Conservation (phyloP, 2,888 invertebrate genomes). For the Thereva nobilitata region DNA sequence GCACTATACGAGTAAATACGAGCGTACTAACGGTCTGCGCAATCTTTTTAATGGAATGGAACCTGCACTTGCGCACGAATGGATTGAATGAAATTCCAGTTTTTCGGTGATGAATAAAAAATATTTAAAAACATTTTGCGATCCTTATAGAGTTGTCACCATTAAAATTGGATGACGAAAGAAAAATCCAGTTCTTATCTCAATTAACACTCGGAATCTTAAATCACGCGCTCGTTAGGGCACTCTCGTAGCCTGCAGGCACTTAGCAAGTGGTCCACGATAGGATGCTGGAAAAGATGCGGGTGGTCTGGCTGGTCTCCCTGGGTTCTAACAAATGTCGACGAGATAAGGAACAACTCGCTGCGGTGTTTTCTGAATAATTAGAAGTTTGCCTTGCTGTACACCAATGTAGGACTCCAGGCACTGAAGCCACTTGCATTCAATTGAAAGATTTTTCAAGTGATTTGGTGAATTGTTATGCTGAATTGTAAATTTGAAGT, state of each 20-base stretch:
- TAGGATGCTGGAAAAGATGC: conserved; percentile 35
- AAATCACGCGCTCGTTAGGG: conserved; percentile 30
- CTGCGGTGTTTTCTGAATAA: conserved; percentile 29
- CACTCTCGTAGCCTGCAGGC: conserved; percentile 28
- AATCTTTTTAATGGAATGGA: too few relatives aligned
- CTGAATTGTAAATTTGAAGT: too few relatives aligned
- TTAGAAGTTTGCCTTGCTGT: conserved; percentile 20
- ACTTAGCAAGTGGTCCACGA: conserved; percentile 29
- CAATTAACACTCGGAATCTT: conserved; percentile 31
- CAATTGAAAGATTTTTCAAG: too few relatives aligned
- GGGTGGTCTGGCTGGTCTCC: conserved; percentile 39
- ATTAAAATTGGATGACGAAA: not conserved
- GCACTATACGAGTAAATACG: too few relatives aligned
- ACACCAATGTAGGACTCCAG: not conserved
- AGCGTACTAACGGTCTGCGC: too few relatives aligned
- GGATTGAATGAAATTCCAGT: too few relatives aligned
- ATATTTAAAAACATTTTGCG: too few relatives aligned
- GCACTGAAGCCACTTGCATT: too few relatives aligned
- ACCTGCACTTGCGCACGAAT: too few relatives aligned
- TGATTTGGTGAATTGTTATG: too few relatives aligned
- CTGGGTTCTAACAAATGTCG: conserved; percentile 40
- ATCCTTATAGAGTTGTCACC: conserved; percentile 25
- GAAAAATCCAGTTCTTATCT: conserved; percentile 17
- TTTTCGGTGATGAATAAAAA: too few relatives aligned
- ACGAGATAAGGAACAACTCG: conserved; percentile 38